phyloP scores from a whole-genome alignment of 2,888 invertebrate species.

The Bimastos eiseni region DNA sequence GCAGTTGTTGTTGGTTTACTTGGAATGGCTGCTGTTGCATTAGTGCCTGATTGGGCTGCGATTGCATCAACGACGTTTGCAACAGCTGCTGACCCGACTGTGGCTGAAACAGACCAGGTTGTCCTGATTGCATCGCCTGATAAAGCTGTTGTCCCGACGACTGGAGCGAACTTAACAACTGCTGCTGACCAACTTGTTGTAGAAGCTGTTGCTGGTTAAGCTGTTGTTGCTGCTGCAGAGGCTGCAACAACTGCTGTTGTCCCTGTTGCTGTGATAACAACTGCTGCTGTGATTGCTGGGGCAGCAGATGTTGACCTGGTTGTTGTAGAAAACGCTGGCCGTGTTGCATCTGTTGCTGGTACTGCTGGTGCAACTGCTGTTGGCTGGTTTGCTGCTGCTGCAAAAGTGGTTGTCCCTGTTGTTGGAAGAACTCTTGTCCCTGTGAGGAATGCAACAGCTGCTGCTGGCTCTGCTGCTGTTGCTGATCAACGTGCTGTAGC shows the following conservation, averaged over 20 bases:
- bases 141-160: background rate
- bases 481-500: background rate
- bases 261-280: background rate
- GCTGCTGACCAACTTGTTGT: background rate
- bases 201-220: background rate
- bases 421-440: background rate
- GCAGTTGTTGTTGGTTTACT: slow-evolving; percentile 16
- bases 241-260: background rate
- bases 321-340: background rate
- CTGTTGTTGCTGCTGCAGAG: background rate
- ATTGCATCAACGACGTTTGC: background rate
- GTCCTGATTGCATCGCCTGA: background rate
- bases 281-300: background rate
- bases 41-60: background rate
- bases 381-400: background rate
- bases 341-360: background rate
- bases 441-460: background rate
- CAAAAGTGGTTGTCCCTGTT: background rate
- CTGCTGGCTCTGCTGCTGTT: background rate
- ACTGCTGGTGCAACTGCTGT: background rate
- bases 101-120: background rate
- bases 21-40: background rate
- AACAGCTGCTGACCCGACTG: background rate
- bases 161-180: background rate
- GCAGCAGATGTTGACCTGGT: background rate